Evolutionary conservation across 2,888 invertebrate genomes (phyloP).

Genomic region (Pollenia amentaria): DNA sequence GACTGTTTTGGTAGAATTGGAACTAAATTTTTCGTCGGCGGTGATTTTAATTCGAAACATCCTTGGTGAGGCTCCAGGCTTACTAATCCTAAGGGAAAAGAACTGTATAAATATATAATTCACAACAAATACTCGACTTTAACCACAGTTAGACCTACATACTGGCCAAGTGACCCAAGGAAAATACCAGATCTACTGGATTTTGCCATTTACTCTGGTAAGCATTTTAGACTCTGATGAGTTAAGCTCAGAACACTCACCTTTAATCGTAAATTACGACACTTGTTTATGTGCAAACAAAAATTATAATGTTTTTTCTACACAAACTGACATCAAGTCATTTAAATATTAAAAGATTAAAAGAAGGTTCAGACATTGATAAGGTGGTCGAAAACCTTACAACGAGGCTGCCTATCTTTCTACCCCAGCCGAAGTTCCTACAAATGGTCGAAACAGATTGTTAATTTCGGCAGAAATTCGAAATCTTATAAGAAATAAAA

Average conservation of each 20-base stretch:
- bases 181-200: slow-evolving; percentile 28
- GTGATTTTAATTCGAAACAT: background rate
- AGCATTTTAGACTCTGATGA: slow-evolving; percentile 4
- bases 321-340: slow-evolving; percentile 13
- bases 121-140: slow-evolving; percentile 15
- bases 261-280: slow-evolving; percentile 10
- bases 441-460: background rate
- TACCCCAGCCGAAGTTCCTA: background rate
- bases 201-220: slow-evolving; percentile 26
- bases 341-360: slow-evolving; percentile 18
- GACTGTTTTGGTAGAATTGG: slow-evolving; percentile 43
- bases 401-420: slow-evolving; percentile 31
- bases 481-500: slow-evolving; percentile 43
- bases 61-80: slow-evolving; percentile 62
- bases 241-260: background rate
- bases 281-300: background rate
- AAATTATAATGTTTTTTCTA: background rate
- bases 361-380: slow-evolving; percentile 13
- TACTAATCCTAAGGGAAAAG: slow-evolving; percentile 56
- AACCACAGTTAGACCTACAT: slow-evolving; percentile 7
- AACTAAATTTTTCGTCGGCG: slow-evolving; percentile 56
- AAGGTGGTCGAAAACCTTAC: background rate
- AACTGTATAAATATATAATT: slow-evolving; percentile 47
- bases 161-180: slow-evolving; percentile 6
- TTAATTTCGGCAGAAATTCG: slow-evolving; percentile 25